Evolutionary conservation across 2,888 invertebrate genomes (phyloP).

Genomic region (Aleiodes testaceus): DNA sequence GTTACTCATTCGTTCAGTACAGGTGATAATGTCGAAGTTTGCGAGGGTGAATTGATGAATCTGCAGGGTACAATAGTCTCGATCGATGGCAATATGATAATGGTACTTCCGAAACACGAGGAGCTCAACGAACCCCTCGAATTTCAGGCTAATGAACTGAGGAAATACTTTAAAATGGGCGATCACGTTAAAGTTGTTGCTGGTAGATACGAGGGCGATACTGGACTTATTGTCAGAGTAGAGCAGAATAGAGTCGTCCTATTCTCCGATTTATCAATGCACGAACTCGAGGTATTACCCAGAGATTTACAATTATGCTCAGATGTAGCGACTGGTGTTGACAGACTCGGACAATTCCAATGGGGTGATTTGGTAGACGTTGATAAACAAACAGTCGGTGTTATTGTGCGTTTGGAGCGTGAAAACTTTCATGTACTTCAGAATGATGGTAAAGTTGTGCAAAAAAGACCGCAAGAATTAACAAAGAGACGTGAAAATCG

Average conservation of each 20-base stretch:
- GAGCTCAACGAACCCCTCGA: slow-evolving; percentile 91
- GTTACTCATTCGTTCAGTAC: slow-evolving; percentile 91
- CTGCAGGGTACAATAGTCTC: slow-evolving; percentile 96
- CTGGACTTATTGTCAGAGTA: slow-evolving; percentile 95
- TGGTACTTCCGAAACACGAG: slow-evolving; percentile 98
- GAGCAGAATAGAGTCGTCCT: slow-evolving; percentile 94
- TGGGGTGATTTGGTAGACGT: slow-evolving; percentile 98
- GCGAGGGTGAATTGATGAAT: slow-evolving; percentile 96
- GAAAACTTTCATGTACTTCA: slow-evolving; percentile 98
- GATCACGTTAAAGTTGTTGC: slow-evolving; percentile 92
- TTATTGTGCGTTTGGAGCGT: slow-evolving; percentile 96
- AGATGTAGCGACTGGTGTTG: slow-evolving; percentile 99
- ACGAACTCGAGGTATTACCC: slow-evolving; percentile 94
- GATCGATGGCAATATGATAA: slow-evolving; percentile 96
- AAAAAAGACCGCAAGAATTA: slow-evolving; percentile 93
- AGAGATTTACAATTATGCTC: slow-evolving; percentile 96
- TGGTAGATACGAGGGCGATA: slow-evolving; percentile 96
- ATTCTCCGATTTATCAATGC: slow-evolving; percentile 98
- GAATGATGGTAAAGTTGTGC: slow-evolving; percentile 97
- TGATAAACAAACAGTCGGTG: slow-evolving; percentile 97
- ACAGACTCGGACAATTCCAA: slow-evolving; percentile 97
- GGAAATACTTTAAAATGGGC: slow-evolving; percentile 97
- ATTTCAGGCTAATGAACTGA: slow-evolving; percentile 93
- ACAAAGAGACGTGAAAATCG: slow-evolving; percentile 92
- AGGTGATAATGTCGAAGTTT: slow-evolving; percentile 98